Base-by-base conservation (phyloP, 2,888 invertebrate genomes). In the Cremastinae sp. region DNA sequence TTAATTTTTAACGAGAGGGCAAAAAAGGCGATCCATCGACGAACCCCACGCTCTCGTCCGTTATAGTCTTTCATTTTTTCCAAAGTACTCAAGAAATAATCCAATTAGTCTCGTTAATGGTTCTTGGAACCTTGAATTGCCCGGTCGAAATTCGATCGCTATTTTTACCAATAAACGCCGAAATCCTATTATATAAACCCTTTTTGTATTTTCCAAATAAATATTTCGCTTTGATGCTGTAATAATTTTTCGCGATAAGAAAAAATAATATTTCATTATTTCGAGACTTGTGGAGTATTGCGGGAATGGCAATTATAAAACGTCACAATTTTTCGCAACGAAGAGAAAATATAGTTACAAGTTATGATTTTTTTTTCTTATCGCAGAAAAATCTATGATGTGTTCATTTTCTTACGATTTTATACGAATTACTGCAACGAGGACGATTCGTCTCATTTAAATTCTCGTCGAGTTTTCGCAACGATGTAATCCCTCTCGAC, bases 21-120 rank as follows among this genome's bases (percentile, higher is more conserved):
- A n/a, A 38, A 59, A 34, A 41, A 28, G 34, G 28, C 3, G 20
- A 54, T 43, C 41, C 20, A 36, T 62, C 18, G n/a, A 36, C 14
- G 10, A 49, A 51, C 74, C 74, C 28, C 77, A 71, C 77, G 74
- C 70, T n/a, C 20, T 5, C 12, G 20, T 64, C 64, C 43, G n/a
- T 10, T 2, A 14, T 18, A n/a, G n/a, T 62, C n/a, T 20, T 69
- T 47, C 53, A 70, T 70, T 75, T 59, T 28, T 28, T 28, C 5
- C 22, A 51, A 47, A 14, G 53, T 58, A 59, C 43, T 22, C 8
- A 53, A 49, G 49, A 41, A 71, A 51, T 69, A 18, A 61, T 74
- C 65, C 74, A 59, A 61, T 77, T 78, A 75, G 71, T 62, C 62
- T 78, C 71, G 68, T 78, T 72, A 14, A 38, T 18, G 41, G 51